These are phyloP conservation scores for Callionymus lyra DNA, from an alignment of 2,113 vertebrate species.

Conservation along the genomic window DNA sequence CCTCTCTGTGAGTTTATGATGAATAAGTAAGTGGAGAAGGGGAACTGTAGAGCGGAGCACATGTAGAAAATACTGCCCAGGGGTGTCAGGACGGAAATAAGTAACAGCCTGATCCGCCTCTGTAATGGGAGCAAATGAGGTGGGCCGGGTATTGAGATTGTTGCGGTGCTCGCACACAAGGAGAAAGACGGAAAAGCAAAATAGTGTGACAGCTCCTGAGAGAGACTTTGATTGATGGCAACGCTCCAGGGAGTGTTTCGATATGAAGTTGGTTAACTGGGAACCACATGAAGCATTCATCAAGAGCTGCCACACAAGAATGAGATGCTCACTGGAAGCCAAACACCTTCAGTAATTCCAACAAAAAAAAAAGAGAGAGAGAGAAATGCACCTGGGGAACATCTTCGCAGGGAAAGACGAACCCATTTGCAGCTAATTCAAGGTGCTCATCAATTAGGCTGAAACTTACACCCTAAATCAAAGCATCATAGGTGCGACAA, in stretches of 20 bases:
- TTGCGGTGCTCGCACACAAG: constrained; percentile 24
- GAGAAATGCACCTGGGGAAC: constrained; percentile 32
- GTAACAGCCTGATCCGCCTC: constrained; percentile 24
- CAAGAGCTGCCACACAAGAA: constrained; percentile 32
- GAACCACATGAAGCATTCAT: constrained; percentile 49
- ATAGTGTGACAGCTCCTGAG: constrained; percentile 36
- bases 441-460: constrained; percentile 13
- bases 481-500: background rate
- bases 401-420: constrained; percentile 18
- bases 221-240: constrained; percentile 55
- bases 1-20: constrained; percentile 30
- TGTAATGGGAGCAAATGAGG: constrained; percentile 45
- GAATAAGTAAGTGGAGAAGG: constrained; percentile 43
- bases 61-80: constrained; percentile 35
- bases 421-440: constrained; percentile 31
- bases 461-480: constrained; percentile 10
- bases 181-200: constrained; percentile 22
- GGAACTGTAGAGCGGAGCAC: constrained; percentile 24
- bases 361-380: too few relatives aligned
- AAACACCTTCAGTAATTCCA: constrained; percentile 39
- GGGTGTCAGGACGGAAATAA: constrained; percentile 29
- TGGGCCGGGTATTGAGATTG: constrained; percentile 34
- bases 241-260: constrained; percentile 49
- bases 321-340: constrained; percentile 30
- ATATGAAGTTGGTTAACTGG: constrained; percentile 54